Evolutionary conservation across 2,888 invertebrate genomes (phyloP), one percentile per base, ranked within the genome.

Genomic region (Dermolepida albohirtum): DNA sequence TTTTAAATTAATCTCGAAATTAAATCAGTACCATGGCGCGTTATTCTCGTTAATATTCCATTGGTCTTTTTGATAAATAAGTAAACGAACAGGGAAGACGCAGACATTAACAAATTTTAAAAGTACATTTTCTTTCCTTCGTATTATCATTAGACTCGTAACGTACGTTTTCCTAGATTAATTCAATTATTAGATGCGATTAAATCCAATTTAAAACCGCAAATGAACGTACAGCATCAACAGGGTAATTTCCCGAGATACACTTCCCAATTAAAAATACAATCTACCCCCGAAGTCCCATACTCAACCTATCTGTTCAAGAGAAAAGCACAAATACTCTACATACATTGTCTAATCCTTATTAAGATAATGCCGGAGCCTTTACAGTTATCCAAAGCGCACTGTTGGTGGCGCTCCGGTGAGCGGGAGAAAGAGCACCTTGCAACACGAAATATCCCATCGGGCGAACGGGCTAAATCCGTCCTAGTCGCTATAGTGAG

Each of bases 291-390:
- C 5, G 17, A 49, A 49, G 49, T 16, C n/a, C 49, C 49, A n/a
- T 17, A 17, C 11, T 22, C 7, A 49, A 10, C 47, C 5, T 17
- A 49, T 49, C 17, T 17, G 22, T 49, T 17, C 49, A 0, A 17
- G 34, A 34, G 11, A 10, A 49, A 34, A 34, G 47, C 47, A 14
- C 47, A 12, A 14, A 8, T 12, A 47, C 14, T 11, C 49, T 16
- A 49, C 17, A 11, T 22, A 29, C 51, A 51, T 51, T 29, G 29
- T 51, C 29, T 51, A 51, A n/a, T 51, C 51, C 51, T 51, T 51
- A 51, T 51, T 51, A 51, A 51, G 51, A 51, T 51, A 51, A 51
- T 51, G 51, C 27, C 12, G 12, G 29, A 29, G 29, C 27, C 11
- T 51, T 51, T 51, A 51, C 29, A 10, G 51, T 7, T 5, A 29